Percentiles rank a stretch among this genome's conserved stretches.
Evolutionary conservation across 2,888 invertebrate species (phyloP).

Genomic region (Bruchidius siliquastri): DNA sequence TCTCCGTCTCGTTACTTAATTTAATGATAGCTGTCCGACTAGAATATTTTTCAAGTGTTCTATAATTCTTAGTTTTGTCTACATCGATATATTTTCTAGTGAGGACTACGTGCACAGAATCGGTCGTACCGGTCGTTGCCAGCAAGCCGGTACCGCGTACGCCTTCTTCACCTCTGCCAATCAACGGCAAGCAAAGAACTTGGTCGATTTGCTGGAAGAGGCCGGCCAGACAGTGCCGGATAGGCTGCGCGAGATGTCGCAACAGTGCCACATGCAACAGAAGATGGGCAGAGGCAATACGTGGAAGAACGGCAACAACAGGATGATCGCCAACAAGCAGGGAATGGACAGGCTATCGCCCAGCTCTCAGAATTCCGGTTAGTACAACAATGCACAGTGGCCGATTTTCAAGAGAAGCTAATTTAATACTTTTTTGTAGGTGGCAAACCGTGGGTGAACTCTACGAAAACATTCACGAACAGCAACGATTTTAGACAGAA

Average conservation of each 20-base stretch:
- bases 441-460: constrained; percentile 17
- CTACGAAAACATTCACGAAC: constrained; percentile 19
- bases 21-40: no score
- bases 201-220: constrained; percentile 87
- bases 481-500: constrained; percentile 26
- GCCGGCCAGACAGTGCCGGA: constrained; percentile 67
- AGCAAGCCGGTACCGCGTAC: constrained; percentile 89
- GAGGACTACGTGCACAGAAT: constrained; percentile 98
- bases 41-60: no score
- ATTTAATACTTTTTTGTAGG: constrained; percentile 24
- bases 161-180: constrained; percentile 94
- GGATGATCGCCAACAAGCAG: constrained; percentile 15
- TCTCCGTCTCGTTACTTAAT: no score
- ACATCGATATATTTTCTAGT: no score
- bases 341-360: constrained; percentile 48
- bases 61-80: no score
- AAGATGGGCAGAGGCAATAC: constrained; percentile 53
- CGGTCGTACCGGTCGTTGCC: constrained; percentile 88
- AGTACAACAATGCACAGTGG: constrained; percentile 15
- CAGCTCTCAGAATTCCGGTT: constrained; percentile 44
- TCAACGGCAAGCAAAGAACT: constrained; percentile 84
- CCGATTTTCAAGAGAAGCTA: constrained; percentile 33
- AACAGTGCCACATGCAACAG: constrained; percentile 39
- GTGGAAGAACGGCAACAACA: constrained; percentile 50
- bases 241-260: constrained; percentile 43